A percentile compares a stretch with the other conserved stretches of the same genome.
Evolutionary conservation across 2,797 vertebrate genomes (phyloP).

Genomic region (Trachops cirrhosus): DNA sequence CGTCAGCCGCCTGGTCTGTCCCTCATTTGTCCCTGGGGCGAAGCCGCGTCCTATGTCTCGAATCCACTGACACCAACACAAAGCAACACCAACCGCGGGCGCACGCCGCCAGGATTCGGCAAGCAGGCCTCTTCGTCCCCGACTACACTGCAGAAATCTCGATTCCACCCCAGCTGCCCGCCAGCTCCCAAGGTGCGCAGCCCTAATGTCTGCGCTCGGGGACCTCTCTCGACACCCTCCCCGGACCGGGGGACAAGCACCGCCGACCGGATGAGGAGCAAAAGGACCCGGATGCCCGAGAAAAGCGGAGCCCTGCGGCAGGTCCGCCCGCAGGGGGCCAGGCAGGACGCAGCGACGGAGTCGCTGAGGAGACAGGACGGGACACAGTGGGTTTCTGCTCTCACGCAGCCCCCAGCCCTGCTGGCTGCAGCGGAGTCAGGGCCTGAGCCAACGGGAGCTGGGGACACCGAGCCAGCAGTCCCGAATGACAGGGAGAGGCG

Average conservation of each 20-base stretch:
- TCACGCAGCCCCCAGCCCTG: neutral
- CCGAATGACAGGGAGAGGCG: neutral
- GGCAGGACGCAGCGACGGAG: rapidly evolving
- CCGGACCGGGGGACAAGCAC: no score
- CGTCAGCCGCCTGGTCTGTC: neutral
- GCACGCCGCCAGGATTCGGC: neutral
- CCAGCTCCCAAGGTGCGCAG: neutral
- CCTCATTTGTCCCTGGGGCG: neutral
- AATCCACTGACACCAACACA: neutral
- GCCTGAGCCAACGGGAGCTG: neutral
- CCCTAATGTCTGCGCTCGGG: neutral
- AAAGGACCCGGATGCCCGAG: neutral
- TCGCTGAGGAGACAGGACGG: neutral
- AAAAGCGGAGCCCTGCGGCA: rapidly evolving
- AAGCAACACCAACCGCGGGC: neutral
- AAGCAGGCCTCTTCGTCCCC: neutral
- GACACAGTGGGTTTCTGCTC: neutral
- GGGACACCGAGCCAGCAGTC: rapidly evolving
- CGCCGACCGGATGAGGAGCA: rapidly evolving
- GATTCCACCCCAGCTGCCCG: neutral
- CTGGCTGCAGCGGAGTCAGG: neutral
- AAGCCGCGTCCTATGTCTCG: neutral
- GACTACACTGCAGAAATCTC: neutral
- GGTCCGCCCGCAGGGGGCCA: neutral
- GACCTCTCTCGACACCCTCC: neutral